Percentiles rank a stretch among this genome's conserved stretches.
phyloP scores from a whole-genome alignment of 2,797 vertebrate genomes.

The Rhincodon typus region DNA sequence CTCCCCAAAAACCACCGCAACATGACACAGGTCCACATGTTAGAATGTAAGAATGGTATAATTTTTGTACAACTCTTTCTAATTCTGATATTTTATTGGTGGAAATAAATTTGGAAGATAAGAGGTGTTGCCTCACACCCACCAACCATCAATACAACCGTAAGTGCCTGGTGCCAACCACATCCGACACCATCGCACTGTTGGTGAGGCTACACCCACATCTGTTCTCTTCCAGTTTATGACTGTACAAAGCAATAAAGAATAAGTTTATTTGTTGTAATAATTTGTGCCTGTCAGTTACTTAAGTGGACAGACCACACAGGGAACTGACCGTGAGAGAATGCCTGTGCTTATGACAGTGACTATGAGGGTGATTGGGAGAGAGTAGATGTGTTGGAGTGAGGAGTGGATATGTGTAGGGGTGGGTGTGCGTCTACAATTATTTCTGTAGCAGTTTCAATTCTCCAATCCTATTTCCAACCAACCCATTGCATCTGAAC shows the following conservation, averaged over 20 bases:
- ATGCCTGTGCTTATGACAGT: background rate
- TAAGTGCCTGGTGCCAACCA: background rate
- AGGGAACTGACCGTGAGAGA: background rate
- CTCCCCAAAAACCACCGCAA: background rate
- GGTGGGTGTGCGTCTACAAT: background rate
- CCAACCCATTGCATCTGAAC: background rate
- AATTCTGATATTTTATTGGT: background rate
- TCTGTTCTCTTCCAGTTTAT: background rate
- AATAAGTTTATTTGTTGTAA: background rate
- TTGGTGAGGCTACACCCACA: background rate
- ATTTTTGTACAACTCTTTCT: background rate
- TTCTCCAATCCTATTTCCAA: background rate
- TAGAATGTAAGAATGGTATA: background rate
- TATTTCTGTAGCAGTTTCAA: background rate
- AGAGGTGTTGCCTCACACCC: background rate
- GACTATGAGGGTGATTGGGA: background rate
- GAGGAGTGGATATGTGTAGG: background rate
- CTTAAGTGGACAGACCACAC: background rate
- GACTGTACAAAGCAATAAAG: background rate
- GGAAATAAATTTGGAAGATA: background rate
- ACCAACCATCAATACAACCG: no score
- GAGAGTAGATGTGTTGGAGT: background rate
- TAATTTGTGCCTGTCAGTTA: background rate
- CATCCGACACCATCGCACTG: background rate
- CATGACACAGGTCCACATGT: background rate